Evolutionary conservation across 2,888 invertebrate genomes (phyloP).

Genomic region (Eulithis testata): DNA sequence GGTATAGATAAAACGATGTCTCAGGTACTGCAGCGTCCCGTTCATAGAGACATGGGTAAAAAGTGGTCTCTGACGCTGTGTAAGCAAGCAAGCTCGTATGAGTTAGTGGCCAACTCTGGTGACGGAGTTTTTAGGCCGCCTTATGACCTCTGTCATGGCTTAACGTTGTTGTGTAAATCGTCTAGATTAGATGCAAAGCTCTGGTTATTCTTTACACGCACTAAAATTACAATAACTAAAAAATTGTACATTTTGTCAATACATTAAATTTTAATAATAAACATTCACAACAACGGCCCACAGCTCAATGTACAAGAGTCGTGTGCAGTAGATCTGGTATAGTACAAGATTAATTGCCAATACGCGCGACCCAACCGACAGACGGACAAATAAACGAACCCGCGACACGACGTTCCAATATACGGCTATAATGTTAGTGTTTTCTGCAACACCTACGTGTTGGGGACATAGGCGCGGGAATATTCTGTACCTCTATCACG

Average conservation of each 20-base stretch:
- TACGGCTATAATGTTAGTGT: constrained; percentile 75
- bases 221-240: too few relatives aligned
- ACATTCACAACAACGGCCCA: constrained; percentile 20
- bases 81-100: too few relatives aligned
- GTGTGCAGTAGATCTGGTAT: constrained; percentile 45
- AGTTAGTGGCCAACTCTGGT: too few relatives aligned
- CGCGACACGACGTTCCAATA: constrained; percentile 75
- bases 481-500: constrained; percentile 54
- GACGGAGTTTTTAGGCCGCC: too few relatives aligned
- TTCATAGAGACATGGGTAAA: too few relatives aligned
- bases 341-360: constrained; percentile 77
- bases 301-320: constrained; percentile 38
- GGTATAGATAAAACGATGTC: too few relatives aligned
- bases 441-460: constrained; percentile 78
- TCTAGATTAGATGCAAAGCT: too few relatives aligned
- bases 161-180: too few relatives aligned
- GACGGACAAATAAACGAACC: constrained; percentile 67
- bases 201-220: too few relatives aligned
- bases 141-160: too few relatives aligned
- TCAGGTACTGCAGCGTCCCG: too few relatives aligned
- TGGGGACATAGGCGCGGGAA: constrained; percentile 42
- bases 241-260: constrained; percentile 22
- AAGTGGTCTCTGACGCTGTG: too few relatives aligned
- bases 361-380: constrained; percentile 61
- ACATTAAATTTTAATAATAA: constrained; percentile 18